Percentiles rank a stretch among this genome's conserved stretches.
These are phyloP conservation scores for Herminia tarsipennalis DNA, from an alignment of 2,888 invertebrate genomes.

Conservation along the genomic window DNA sequence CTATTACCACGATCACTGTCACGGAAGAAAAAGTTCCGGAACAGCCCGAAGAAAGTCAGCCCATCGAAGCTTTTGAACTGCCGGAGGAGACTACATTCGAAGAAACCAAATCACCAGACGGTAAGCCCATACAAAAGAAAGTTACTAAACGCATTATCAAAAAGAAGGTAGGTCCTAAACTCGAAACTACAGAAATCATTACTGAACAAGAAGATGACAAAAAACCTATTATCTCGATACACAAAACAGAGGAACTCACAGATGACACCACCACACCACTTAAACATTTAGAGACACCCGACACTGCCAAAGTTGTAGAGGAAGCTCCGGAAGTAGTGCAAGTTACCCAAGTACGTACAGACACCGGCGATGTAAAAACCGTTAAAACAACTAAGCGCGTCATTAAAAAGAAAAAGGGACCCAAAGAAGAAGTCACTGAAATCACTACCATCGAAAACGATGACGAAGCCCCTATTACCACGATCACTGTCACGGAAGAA, in stretches of 20 bases:
- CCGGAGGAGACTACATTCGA: conserved; percentile 37
- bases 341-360: conserved; percentile 52
- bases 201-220: conserved; percentile 31
- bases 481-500: conserved; percentile 14
- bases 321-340: conserved; percentile 62
- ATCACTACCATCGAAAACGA: conserved; percentile 11
- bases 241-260: conserved; percentile 12
- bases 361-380: conserved; percentile 24
- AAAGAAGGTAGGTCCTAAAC: conserved; percentile 31
- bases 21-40: conserved; percentile 3
- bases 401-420: conserved; percentile 43
- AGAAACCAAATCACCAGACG: conserved; percentile 44
- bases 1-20: conserved; percentile 21
- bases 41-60: not conserved
- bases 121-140: conserved; percentile 49
- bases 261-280: conserved; percentile 14
- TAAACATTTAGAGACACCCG: not conserved
- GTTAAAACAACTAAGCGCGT: conserved; percentile 29
- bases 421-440: conserved; percentile 13
- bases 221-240: conserved; percentile 7
- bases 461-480: conserved; percentile 19
- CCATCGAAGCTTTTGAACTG: conserved; percentile 42
- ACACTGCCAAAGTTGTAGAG: conserved; percentile 13
- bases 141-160: conserved; percentile 15
- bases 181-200: conserved; percentile 38